Evolutionary conservation across 2,888 invertebrate genomes (phyloP), one percentile per base, ranked within the genome.

Genomic region (Perizoma affinitatum): DNA sequence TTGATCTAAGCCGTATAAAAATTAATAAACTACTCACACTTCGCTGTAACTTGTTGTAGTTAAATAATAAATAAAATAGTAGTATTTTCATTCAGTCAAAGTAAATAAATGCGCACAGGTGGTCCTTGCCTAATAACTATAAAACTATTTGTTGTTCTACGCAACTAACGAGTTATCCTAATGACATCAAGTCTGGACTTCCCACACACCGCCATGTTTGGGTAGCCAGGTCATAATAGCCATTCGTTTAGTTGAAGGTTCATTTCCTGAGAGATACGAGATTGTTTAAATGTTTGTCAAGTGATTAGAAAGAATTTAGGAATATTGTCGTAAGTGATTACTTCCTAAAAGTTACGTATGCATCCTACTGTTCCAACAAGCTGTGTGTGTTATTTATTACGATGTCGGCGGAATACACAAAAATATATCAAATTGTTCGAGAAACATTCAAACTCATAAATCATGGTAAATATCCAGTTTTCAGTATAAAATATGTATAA

Each of bases 201-300:
- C 58, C 58, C 52, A 58, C 58, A 36, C 47, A 33, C 33, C 47
- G 4, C 58, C 58, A 41, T 54, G 36, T 54, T 59, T 49, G 58
- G 58, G 10, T 35, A 22, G 22, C 22, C 22, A 22, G 34, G 57
- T 40, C 53, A n/a, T 11, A 35, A 9, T 49, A 43, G 40, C 41
- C 49, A 52, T 53, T 47, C 10, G 8, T 59, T 54, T 54, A 10
- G 51, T 51, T 48, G 59, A 44, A 54, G 49, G 54, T 35, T 52
- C 33, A 35, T 58, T 59, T 59, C 54, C 50, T 49, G 59, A n/a
- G 9, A 10, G 6, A 11, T 49, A 49, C n/a, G 43, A 49, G 42
- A 50, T 56, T 45, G 45, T 35, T 52, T 38, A 48, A 43, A 6
- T 43, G 43, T 43, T 43, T 43, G 6, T 6, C 11, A 9, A 43